Percentiles rank a stretch among this genome's conserved stretches.
Conservation (phyloP, 2,888 invertebrate genomes). For the Drosophila sordidula region DNA sequence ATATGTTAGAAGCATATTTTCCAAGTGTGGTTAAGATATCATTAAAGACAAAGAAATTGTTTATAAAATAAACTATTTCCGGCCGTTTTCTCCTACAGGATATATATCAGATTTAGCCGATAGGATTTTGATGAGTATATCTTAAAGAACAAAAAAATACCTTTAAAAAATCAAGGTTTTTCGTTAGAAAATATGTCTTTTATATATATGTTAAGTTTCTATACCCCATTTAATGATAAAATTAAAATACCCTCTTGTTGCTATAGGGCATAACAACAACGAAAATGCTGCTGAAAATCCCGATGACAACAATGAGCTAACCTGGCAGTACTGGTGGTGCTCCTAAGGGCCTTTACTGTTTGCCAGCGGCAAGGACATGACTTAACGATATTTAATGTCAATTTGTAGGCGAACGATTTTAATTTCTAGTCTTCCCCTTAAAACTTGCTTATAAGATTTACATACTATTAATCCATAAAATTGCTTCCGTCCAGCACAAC, state of each 20-base stretch:
- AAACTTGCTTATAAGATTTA: slow-evolving; percentile 56
- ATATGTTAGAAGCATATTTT: too few species aligned
- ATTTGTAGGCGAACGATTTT: slow-evolving; percentile 61
- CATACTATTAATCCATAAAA: slow-evolving; percentile 58
- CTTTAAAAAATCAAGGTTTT: too few species aligned
- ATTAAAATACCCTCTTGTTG: background rate
- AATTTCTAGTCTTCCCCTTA: slow-evolving; percentile 36
- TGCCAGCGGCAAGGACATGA: slow-evolving; percentile 39
- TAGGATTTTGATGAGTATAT: too few species aligned
- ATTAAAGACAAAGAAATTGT: too few species aligned
- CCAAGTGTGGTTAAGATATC: too few species aligned
- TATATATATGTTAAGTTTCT: too few species aligned
- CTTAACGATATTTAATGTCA: slow-evolving; percentile 58
- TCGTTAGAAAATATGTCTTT: too few species aligned
- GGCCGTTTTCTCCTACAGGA: too few species aligned
- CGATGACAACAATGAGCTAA: slow-evolving; percentile 18
- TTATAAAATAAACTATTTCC: too few species aligned
- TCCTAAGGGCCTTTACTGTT: slow-evolving; percentile 5
- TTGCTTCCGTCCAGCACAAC: slow-evolving; percentile 33
- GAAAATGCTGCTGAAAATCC: slow-evolving; percentile 1
- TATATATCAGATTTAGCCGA: too few species aligned
- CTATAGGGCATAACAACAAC: slow-evolving; percentile 1
- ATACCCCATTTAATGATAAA: background rate
- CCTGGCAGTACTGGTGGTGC: background rate
- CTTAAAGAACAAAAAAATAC: too few species aligned